Evolutionary conservation across 2,888 invertebrate species (phyloP), one percentile per base, ranked within the genome.

Genomic region (Lagria hirta): DNA sequence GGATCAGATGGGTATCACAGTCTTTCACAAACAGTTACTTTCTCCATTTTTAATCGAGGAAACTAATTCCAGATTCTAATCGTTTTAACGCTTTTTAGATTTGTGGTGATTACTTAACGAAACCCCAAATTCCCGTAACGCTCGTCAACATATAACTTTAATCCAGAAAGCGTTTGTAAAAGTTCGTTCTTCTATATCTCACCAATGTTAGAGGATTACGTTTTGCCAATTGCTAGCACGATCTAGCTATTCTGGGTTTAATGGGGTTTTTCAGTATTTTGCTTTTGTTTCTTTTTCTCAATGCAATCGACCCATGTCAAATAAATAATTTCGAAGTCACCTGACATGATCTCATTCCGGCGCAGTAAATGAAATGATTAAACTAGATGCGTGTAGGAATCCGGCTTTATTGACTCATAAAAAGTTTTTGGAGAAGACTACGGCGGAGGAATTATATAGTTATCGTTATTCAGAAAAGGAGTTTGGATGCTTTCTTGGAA

Each of bases 191-290:
- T 34, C 32, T 16, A 36, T 29, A 24, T 43, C 36, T 36, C 30
- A 37, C 33, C 24, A 7, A 27, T 43, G 47, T 47, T 43, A 47
- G 29, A 38, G 43, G 47, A 47, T 47, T 47, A 43, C 37, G 38
- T 43, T 34, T 33, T 38, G 40, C 43, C 43, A 48, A 48, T 48
- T 48, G 47, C 34, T 20, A 28, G 34, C 38, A 33, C 37, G 44
- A 44, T 33, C 36, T 43, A 43, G 43, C 35, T 30, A 30, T 36
- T 43, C n/a, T 36, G 35, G 43, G 30, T 26, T 43, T 43, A 43
- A 43, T 36, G 43, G 29, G 15, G 20, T 43, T 22, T 26, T 22
- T 27, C n/a, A n/a, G n/a, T 15, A 17, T 28, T 43, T 17, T 35
- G 20, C 43, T 24, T 41, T 43, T 43, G 42, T 42, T 28, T 29